Conservation (phyloP, 2,113 vertebrate genomes). For the Megalops atlanticus region DNA sequence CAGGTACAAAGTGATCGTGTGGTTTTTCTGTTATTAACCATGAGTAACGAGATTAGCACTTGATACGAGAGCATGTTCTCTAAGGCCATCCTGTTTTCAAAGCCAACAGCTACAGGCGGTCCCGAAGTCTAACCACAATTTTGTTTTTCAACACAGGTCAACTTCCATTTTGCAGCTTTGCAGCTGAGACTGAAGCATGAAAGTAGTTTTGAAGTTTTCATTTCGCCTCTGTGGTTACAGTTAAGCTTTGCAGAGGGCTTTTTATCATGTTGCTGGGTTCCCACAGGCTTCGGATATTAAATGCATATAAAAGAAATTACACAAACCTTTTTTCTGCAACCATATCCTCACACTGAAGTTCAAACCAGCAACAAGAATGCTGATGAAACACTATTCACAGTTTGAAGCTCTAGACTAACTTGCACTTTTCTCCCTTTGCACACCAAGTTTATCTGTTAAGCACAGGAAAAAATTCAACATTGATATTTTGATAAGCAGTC, state of each 20-base stretch:
- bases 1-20: slow-evolving; percentile 17
- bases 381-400: slow-evolving; percentile 6
- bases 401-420: background rate
- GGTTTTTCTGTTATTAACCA: slow-evolving; percentile 41
- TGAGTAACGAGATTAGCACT: slow-evolving; percentile 40
- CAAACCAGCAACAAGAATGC: background rate
- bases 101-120: slow-evolving; percentile 48
- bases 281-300: slow-evolving; percentile 14
- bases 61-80: slow-evolving; percentile 44
- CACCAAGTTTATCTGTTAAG: background rate
- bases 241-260: slow-evolving; percentile 43
- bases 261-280: slow-evolving; percentile 12
- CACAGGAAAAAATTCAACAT: background rate
- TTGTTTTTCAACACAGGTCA: slow-evolving; percentile 65
- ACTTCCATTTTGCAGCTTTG: slow-evolving; percentile 52
- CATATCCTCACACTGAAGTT: background rate
- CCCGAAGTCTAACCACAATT: slow-evolving; percentile 72
- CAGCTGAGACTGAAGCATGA: slow-evolving; percentile 40
- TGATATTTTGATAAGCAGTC: background rate
- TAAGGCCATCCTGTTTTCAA: slow-evolving; percentile 53
- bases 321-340: background rate
- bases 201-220: slow-evolving; percentile 20
- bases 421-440: slow-evolving; percentile 24
- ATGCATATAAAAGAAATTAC: background rate
- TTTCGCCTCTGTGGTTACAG: slow-evolving; percentile 51